A percentile compares a stretch with the other conserved stretches of the same genome.
Evolutionary conservation across 2,888 invertebrate genomes (phyloP).

Genomic region (Pristionchus exspectatus): DNA sequence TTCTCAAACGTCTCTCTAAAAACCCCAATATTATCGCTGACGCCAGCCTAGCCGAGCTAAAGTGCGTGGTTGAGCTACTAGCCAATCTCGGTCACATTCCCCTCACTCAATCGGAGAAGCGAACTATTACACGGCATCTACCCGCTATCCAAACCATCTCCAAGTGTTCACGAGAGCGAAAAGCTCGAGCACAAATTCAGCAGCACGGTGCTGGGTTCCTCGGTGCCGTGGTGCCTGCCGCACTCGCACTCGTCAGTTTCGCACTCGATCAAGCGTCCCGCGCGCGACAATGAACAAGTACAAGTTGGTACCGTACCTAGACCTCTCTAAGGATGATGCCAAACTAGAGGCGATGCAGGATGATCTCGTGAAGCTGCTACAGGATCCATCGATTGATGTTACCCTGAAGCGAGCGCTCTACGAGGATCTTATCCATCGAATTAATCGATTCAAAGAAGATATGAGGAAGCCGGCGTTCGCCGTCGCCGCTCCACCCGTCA

Average conservation of each 20-base stretch:
- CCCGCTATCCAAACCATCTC: not conserved
- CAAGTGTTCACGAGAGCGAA: not conserved
- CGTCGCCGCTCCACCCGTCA: too few relatives aligned
- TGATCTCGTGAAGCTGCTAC: not conserved
- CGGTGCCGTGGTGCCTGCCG: too few relatives aligned
- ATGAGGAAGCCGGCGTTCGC: not conserved
- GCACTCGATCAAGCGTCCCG: not conserved
- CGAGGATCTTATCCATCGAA: not conserved
- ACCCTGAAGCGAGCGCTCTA: not conserved
- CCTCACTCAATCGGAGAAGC: not conserved
- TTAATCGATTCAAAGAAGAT: not conserved
- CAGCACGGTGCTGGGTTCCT: too few relatives aligned
- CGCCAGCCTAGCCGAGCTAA: not conserved
- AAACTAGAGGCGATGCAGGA: constrained; percentile 27
- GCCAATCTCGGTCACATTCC: not conserved
- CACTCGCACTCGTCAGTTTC: not conserved
- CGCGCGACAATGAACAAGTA: constrained; percentile 21
- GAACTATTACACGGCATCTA: not conserved
- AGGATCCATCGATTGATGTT: not conserved
- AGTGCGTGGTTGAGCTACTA: not conserved
- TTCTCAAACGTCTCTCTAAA: not conserved
- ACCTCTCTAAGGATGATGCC: constrained; percentile 12
- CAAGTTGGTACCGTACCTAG: not conserved
- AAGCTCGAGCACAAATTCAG: not conserved
- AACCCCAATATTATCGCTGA: not conserved